phyloP scores from a whole-genome alignment of 1,140 invertebrate species.

The Maniola jurtina region DNA sequence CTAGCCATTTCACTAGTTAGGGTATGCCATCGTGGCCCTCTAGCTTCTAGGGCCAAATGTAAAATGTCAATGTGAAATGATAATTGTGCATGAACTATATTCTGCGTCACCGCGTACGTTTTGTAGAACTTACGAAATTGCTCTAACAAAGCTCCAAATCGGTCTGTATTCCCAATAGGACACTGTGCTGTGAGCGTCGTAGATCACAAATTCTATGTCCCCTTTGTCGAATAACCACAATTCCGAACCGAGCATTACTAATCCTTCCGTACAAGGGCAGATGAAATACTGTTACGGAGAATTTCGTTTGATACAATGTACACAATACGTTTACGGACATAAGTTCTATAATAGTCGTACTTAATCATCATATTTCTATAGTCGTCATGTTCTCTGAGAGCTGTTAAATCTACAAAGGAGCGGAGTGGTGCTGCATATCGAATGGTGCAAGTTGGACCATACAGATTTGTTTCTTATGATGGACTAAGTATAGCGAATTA shows the following conservation, averaged over 20 bases:
- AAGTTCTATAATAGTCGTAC: no score
- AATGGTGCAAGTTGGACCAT: no score
- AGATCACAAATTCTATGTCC: constrained; percentile 22
- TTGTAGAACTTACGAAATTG: constrained; percentile 2
- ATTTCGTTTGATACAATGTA: background rate
- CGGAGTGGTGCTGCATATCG: no score
- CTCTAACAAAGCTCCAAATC: constrained; percentile 21
- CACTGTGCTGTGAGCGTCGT: constrained; percentile 5
- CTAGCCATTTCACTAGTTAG: no score
- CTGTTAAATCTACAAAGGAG: background rate
- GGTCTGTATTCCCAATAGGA: constrained; percentile 23
- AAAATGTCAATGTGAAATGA: no score
- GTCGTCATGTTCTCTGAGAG: background rate
- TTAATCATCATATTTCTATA: background rate
- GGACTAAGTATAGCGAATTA: no score
- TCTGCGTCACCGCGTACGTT: background rate
- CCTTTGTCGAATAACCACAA: constrained; percentile 38
- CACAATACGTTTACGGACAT: no score
- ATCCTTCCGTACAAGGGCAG: constrained; percentile 33
- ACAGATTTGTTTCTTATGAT: no score
- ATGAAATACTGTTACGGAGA: background rate
- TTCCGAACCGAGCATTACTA: constrained; percentile 55
- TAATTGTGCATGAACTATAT: background rate
- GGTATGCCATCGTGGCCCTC: no score
- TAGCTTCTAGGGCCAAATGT: no score